A percentile compares a stretch with the other conserved stretches of the same genome.
These are phyloP conservation scores for Encarsia formosa DNA, from an alignment of 2,888 invertebrate genomes.

Conservation along the genomic window DNA sequence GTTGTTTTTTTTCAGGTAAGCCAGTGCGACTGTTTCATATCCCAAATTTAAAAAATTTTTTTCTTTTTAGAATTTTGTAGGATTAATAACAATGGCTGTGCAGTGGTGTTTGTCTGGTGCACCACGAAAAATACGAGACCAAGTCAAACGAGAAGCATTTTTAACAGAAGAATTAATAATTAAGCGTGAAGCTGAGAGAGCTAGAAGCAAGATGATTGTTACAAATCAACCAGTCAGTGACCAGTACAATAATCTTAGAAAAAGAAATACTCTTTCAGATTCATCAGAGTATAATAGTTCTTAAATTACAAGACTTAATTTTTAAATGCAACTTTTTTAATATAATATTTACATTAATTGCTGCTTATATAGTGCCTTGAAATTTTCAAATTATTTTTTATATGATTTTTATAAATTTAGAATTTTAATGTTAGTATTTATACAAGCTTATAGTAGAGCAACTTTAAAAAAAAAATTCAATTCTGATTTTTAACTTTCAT, in stretches of 20 bases:
- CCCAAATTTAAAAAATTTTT: background rate
- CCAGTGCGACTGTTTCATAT: too few relatives aligned
- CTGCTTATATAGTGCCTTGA: too few relatives aligned
- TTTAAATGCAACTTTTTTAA: too few relatives aligned
- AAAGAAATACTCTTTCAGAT: conserved; percentile 11
- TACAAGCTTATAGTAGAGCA: too few relatives aligned
- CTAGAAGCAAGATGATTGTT: conserved; percentile 7
- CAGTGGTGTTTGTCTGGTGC: conserved; percentile 77
- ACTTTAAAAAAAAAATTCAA: too few relatives aligned
- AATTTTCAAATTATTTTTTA: too few relatives aligned
- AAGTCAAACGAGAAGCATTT: conserved; percentile 69
- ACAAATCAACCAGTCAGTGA: background rate
- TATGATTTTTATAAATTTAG: too few relatives aligned
- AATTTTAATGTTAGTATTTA: too few relatives aligned
- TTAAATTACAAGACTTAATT: too few relatives aligned
- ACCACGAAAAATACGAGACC: conserved; percentile 65
- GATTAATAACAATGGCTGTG: conserved; percentile 65
- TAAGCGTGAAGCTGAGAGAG: conserved; percentile 62
- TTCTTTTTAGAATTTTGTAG: conserved; percentile 66
- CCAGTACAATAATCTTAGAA: conserved; percentile 6
- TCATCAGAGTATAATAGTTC: too few relatives aligned
- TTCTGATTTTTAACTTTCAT: too few relatives aligned
- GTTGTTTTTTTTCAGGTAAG: conserved; percentile 88
- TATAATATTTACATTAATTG: too few relatives aligned
- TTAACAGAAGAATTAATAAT: conserved; percentile 71